Conservation (phyloP, 2,113 vertebrate genomes). For the Pomatorhinus ruficollis region DNA sequence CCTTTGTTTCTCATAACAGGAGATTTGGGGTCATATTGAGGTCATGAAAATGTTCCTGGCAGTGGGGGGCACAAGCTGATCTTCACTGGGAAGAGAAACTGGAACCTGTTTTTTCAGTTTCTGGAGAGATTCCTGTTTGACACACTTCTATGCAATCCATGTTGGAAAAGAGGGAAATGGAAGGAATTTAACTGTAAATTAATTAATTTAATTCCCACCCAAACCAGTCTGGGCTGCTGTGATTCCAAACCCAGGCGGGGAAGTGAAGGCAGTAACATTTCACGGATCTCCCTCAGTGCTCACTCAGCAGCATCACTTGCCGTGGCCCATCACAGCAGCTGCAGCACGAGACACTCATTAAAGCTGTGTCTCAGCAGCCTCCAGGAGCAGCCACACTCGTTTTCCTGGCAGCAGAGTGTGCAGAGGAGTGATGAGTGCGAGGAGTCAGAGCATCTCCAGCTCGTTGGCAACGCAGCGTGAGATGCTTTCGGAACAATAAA, state of each 20-base stretch:
- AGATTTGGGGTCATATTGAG: not conserved
- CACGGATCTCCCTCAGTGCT: not conserved
- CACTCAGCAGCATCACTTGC: not conserved
- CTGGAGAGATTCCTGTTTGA: not conserved
- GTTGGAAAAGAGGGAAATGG: not conserved
- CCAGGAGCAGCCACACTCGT: not conserved
- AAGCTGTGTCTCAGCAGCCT: not conserved
- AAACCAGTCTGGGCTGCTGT: not conserved
- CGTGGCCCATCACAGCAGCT: not conserved
- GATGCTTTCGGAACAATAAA: not conserved
- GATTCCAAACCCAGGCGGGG: not conserved
- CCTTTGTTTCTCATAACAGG: not conserved
- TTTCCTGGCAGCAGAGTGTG: not conserved
- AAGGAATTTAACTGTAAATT: too few relatives aligned
- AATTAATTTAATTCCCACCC: not conserved
- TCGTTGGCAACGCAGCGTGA: not conserved
- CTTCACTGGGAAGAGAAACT: not conserved
- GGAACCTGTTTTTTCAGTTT: not conserved
- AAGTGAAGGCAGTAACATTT: not conserved
- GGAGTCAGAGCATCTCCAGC: not conserved
- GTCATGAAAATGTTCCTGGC: not conserved
- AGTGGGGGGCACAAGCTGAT: not conserved
- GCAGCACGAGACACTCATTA: not conserved
- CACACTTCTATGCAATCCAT: not conserved
- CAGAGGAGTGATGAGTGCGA: not conserved